A percentile compares a stretch with the other conserved stretches of the same genome.
Evolutionary conservation across 2,113 vertebrate genomes (phyloP).

Genomic region (Quiscalus mexicanus): DNA sequence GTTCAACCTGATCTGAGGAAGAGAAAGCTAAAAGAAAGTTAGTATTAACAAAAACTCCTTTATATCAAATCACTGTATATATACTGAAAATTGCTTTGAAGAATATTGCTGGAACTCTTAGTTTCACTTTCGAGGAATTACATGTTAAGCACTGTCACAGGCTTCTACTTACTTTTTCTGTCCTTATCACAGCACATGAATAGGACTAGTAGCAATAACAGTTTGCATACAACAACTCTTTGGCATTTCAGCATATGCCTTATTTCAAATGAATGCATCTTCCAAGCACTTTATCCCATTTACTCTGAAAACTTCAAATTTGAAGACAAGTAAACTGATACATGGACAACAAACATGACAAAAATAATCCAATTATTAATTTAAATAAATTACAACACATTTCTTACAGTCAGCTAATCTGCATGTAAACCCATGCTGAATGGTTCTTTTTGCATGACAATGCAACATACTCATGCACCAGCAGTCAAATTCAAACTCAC

Average conservation of each 20-base stretch:
- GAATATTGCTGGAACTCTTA: neutral
- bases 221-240: neutral
- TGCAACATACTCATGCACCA: neutral
- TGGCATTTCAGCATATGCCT: neutral
- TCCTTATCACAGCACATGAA: neutral
- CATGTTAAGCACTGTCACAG: neutral
- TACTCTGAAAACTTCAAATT: slow-evolving; percentile 11
- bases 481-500: neutral
- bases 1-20: slow-evolving; percentile 95
- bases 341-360: neutral
- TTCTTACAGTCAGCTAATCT: neutral
- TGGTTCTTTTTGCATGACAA: neutral
- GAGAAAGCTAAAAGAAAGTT: slow-evolving; percentile 82
- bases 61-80: neutral
- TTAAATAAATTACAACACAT: neutral
- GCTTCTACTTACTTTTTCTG: neutral
- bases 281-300: neutral
- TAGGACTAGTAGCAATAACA: neutral
- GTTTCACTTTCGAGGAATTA: neutral
- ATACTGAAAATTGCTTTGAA: neutral
- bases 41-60: neutral
- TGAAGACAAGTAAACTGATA: slow-evolving; percentile 51
- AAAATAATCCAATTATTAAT: neutral
- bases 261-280: neutral
- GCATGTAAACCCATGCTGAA: neutral